phyloP scores from a whole-genome alignment of 1,140 invertebrate species.

The Rhynchophorus ferrugineus region DNA sequence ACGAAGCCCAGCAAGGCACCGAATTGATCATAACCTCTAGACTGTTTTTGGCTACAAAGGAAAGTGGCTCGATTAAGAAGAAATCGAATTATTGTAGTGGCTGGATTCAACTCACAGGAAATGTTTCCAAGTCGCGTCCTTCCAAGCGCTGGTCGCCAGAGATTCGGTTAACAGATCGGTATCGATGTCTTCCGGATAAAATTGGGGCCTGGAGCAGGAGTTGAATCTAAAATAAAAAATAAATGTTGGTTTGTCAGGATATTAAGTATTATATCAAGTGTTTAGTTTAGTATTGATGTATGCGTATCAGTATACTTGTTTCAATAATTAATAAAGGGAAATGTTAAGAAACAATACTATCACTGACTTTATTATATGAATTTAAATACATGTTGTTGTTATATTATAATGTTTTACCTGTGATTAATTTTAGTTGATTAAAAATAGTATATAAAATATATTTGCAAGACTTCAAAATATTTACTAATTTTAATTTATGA shows the following conservation, averaged over 20 bases:
- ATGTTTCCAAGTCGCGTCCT: conserved; percentile 31
- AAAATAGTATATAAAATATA: too few species aligned
- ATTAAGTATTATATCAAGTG: too few species aligned
- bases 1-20: conserved; percentile 30
- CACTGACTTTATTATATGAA: too few species aligned
- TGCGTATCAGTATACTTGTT: too few species aligned
- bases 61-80: not conserved
- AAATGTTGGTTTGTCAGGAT: not conserved
- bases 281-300: too few species aligned
- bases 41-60: conserved; percentile 16
- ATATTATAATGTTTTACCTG: too few species aligned
- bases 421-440: too few species aligned
- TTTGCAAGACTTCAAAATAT: too few species aligned
- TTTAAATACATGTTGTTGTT: too few species aligned
- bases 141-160: conserved; percentile 30
- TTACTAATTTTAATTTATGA: too few species aligned
- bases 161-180: conserved; percentile 26
- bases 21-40: conserved; percentile 33
- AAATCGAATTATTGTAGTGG: not conserved
- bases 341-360: too few species aligned
- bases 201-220: conserved; percentile 23
- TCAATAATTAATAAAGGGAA: too few species aligned
- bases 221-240: conserved; percentile 31
- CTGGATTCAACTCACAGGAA: conserved; percentile 27
- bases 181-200: conserved; percentile 29